phyloP scores from a whole-genome alignment of 2,797 vertebrate species.

The Hippocampus kuda region DNA sequence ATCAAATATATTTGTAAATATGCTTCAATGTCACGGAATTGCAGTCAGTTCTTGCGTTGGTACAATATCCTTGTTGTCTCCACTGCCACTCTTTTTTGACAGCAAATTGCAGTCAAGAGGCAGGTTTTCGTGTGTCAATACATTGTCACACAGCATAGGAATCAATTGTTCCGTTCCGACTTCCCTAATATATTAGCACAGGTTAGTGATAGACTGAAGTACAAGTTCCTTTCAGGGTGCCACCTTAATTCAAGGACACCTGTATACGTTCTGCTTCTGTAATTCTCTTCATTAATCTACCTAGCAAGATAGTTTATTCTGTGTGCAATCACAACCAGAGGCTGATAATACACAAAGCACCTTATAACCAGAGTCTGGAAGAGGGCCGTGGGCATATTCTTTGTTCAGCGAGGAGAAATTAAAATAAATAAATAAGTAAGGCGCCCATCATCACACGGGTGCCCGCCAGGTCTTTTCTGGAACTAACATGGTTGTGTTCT shows the following conservation, averaged over 20 bases:
- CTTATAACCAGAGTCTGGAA: slow-evolving; percentile 23
- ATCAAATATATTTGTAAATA: not conserved
- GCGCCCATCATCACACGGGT: slow-evolving; percentile 38
- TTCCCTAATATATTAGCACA: not conserved
- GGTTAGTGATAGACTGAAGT: not conserved
- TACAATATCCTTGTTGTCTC: not conserved
- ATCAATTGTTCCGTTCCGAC: no score
- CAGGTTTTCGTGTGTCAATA: not conserved
- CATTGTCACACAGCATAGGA: no score
- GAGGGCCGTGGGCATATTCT: slow-evolving; percentile 23
- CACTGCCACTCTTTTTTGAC: not conserved
- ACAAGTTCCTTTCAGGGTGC: no score
- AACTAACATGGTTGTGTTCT: slow-evolving; percentile 46
- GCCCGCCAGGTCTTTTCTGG: slow-evolving; percentile 48
- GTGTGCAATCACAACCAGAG: slow-evolving; percentile 23
- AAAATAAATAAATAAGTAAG: slow-evolving; percentile 35
- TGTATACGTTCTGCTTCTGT: not conserved
- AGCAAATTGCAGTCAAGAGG: not conserved
- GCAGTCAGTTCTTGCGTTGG: not conserved
- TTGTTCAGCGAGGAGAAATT: slow-evolving; percentile 31
- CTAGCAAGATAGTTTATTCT: not conserved
- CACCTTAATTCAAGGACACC: no score
- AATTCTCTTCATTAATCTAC: not conserved
- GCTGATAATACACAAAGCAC: slow-evolving; percentile 42
- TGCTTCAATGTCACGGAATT: not conserved